These are phyloP conservation scores for Timema podura DNA, from an alignment of 2,888 invertebrate species.

Conservation along the genomic window DNA sequence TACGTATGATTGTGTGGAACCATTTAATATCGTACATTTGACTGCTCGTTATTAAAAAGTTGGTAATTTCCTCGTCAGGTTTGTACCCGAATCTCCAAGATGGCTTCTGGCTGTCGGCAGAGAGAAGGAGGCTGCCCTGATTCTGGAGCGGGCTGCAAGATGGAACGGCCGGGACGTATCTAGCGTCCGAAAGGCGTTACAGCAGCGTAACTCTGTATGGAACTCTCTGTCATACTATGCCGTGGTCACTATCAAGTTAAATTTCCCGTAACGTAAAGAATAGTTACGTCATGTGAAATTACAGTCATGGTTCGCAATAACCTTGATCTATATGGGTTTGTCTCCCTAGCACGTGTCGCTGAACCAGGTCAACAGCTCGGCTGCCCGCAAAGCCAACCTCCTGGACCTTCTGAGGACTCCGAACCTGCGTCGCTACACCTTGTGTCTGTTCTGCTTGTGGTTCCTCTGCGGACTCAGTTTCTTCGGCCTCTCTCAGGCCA, in stretches of 20 bases:
- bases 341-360: too few species aligned
- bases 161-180: slow-evolving; percentile 38
- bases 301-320: too few species aligned
- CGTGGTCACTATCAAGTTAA: not conserved
- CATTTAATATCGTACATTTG: too few species aligned
- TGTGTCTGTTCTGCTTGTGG: slow-evolving; percentile 53
- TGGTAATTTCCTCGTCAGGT: too few species aligned
- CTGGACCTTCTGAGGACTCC: slow-evolving; percentile 48
- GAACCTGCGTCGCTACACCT: slow-evolving; percentile 51
- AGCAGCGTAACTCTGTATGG: slow-evolving; percentile 30
- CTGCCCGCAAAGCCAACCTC: slow-evolving; percentile 42
- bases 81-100: slow-evolving; percentile 58
- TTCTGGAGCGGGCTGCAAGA: slow-evolving; percentile 42
- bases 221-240: slow-evolving; percentile 20
- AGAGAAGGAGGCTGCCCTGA: slow-evolving; percentile 49
- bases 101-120: slow-evolving; percentile 57
- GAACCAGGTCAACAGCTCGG: too few species aligned
- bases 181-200: slow-evolving; percentile 29
- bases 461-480: slow-evolving; percentile 55
- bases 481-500: slow-evolving; percentile 57
- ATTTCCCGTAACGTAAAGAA: too few species aligned
- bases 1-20: too few species aligned
- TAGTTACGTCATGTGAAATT: too few species aligned
- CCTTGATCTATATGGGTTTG: too few species aligned
- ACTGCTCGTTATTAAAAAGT: too few species aligned